phyloP scores from a whole-genome alignment of 1,140 invertebrate species.

The Magallana angulata region DNA sequence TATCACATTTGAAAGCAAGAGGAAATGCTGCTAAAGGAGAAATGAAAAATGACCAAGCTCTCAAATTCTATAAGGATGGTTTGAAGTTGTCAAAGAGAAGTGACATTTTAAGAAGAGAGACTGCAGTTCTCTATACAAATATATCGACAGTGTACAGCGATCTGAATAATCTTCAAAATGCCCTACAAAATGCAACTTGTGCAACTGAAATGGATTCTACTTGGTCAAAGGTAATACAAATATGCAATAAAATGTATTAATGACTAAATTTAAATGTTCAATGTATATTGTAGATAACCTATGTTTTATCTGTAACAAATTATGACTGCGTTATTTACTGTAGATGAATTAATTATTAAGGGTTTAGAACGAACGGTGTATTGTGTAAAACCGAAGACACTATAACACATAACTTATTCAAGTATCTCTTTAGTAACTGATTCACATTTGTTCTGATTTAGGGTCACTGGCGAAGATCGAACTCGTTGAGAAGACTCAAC shows the following conservation, averaged over 20 bases:
- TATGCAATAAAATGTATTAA: too few species aligned
- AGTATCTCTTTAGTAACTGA: too few species aligned
- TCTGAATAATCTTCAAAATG: background rate
- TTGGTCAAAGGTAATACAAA: background rate
- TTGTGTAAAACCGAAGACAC: too few species aligned
- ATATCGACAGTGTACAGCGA: background rate
- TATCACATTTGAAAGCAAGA: background rate
- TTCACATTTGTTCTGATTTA: background rate
- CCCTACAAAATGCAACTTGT: background rate
- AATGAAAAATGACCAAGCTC: background rate
- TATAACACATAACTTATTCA: too few species aligned
- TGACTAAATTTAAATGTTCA: too few species aligned
- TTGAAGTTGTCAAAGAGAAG: background rate
- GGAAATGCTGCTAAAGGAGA: background rate
- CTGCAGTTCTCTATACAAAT: background rate
- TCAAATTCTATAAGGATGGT: background rate
- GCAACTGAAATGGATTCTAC: background rate
- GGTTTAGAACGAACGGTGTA: too few species aligned
- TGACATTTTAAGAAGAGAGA: background rate
- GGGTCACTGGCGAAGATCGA: background rate
- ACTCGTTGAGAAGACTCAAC: background rate
- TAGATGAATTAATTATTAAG: too few species aligned
- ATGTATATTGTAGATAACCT: too few species aligned
- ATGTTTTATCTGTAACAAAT: too few species aligned
- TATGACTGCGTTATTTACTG: too few species aligned